Evolutionary conservation across 2,888 invertebrate species (phyloP).

Genomic region (Dicyrtoma fusca): DNA sequence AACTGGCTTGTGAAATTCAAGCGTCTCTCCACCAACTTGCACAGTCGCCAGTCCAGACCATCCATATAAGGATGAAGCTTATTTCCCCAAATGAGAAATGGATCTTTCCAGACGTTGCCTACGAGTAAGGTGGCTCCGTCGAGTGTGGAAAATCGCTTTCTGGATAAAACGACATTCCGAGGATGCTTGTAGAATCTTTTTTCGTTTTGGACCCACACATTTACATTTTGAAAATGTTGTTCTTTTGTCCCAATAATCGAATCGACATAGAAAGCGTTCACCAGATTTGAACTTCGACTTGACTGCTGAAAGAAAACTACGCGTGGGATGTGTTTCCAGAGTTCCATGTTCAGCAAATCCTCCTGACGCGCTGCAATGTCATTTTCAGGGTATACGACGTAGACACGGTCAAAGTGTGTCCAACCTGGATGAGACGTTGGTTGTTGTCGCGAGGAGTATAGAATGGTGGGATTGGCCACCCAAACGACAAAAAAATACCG

Average conservation of each 20-base stretch:
- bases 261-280: constrained; percentile 42
- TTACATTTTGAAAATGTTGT: constrained; percentile 35
- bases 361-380: too few relatives aligned
- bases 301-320: constrained; percentile 34
- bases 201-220: constrained; percentile 37
- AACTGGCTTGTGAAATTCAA: constrained; percentile 37
- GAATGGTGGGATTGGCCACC: constrained; percentile 31
- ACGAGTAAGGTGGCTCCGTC: constrained; percentile 25
- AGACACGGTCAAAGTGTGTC: constrained; percentile 36
- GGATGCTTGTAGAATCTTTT: constrained; percentile 34
- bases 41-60: constrained; percentile 46
- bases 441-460: constrained; percentile 25
- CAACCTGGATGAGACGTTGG: constrained; percentile 38
- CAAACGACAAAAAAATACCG: constrained; percentile 38
- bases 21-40: constrained; percentile 26
- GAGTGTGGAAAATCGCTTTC: constrained; percentile 34
- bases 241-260: constrained; percentile 28
- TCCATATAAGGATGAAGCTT: constrained; percentile 40
- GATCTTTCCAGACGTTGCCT: constrained; percentile 45
- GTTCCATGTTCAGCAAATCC: not conserved
- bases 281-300: not conserved
- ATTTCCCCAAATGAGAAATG: constrained; percentile 46
- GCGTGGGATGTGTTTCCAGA: constrained; percentile 45
- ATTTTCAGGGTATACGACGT: constrained; percentile 31
- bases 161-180: constrained; percentile 17